Percentiles rank a stretch among this genome's conserved stretches.
phyloP scores from a whole-genome alignment of 2,113 vertebrate genomes.

The Callionymus lyra region DNA sequence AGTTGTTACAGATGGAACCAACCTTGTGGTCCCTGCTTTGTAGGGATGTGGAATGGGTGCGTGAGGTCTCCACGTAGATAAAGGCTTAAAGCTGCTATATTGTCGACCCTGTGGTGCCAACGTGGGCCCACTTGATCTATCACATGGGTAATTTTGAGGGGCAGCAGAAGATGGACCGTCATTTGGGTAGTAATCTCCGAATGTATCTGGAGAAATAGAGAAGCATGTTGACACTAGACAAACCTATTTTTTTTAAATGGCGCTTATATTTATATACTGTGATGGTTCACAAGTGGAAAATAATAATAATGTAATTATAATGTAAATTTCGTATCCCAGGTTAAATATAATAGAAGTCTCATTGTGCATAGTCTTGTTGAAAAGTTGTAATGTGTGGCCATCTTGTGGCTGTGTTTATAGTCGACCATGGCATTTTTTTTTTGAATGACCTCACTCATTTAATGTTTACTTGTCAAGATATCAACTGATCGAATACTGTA shows the following conservation, averaged over 20 bases:
- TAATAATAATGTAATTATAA: no score
- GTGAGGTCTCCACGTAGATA: slow-evolving; percentile 20
- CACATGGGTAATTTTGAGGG: slow-evolving; percentile 44
- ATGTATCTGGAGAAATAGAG: slow-evolving; percentile 31
- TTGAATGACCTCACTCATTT: no score
- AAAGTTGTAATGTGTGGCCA: no score
- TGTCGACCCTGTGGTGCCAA: slow-evolving; percentile 23
- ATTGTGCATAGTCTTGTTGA: no score
- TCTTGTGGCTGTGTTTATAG: no score
- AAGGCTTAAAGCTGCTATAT: slow-evolving; percentile 31
- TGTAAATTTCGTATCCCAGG: no score
- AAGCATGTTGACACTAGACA: neutral
- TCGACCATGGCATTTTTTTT: no score
- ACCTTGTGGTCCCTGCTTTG: slow-evolving; percentile 49
- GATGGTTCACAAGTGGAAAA: neutral
- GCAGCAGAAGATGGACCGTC: slow-evolving; percentile 12
- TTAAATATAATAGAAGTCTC: no score
- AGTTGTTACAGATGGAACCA: neutral
- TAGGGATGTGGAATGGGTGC: slow-evolving; percentile 46
- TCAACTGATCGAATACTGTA: slow-evolving; percentile 36
- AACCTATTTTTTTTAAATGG: neutral
- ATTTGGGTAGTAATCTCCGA: slow-evolving; percentile 21
- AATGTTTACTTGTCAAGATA: no score
- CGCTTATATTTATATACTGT: neutral
- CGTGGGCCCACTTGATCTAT: slow-evolving; percentile 19